A percentile compares a stretch with the other conserved stretches of the same genome.
These are phyloP conservation scores for Pampusana beccarii DNA, from an alignment of 2,113 vertebrate genomes.

Conservation along the genomic window DNA sequence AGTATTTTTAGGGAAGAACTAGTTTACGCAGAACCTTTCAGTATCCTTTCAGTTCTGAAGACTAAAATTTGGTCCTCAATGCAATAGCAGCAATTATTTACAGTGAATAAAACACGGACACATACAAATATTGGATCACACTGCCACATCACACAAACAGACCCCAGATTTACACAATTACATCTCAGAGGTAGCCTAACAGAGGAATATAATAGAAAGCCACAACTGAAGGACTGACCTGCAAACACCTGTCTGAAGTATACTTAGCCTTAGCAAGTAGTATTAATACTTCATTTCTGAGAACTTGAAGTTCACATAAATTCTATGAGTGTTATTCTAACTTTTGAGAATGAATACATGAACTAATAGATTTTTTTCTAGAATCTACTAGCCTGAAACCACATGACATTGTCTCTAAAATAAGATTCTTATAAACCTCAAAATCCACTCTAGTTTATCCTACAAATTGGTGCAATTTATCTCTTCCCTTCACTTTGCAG, in stretches of 20 bases:
- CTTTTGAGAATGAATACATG: not conserved
- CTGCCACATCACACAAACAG: not conserved
- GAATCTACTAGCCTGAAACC: not conserved
- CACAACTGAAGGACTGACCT: not conserved
- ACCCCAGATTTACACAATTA: not conserved
- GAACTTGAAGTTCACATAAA: not conserved
- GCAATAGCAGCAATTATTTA: not conserved
- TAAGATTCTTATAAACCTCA: not conserved
- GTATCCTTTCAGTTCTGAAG: not conserved
- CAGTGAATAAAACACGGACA: rapidly evolving
- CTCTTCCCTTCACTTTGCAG: not conserved
- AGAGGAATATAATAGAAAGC: not conserved
- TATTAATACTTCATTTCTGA: not conserved
- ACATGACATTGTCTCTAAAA: not conserved
- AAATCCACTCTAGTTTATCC: not conserved
- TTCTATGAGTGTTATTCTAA: not conserved
- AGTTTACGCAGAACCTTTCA: not conserved
- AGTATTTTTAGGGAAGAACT: not conserved
- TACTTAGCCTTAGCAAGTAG: not conserved
- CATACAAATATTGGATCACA: not conserved
- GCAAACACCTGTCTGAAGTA: not conserved
- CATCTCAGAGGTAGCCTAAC: not conserved
- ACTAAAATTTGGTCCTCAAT: not conserved
- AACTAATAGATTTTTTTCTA: not conserved
- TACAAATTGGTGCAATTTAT: not conserved